Conservation (phyloP, 2,113 vertebrate genomes). For the Hippolais icterina region DNA sequence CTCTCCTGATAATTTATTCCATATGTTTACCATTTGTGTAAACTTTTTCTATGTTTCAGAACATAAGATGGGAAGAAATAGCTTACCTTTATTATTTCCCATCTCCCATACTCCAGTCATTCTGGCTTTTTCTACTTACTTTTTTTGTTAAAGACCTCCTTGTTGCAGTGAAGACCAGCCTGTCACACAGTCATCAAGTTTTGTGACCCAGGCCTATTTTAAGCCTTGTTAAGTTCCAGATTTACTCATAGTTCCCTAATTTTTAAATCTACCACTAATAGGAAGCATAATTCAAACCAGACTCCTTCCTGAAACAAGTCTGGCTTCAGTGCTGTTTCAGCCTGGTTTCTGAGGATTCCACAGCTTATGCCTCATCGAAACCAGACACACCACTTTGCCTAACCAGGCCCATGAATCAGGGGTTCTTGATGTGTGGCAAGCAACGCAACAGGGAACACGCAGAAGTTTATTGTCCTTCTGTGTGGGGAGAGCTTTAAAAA, state of each 20-base stretch:
- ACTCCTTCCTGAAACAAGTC: conserved; percentile 32
- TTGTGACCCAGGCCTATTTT: conserved; percentile 54
- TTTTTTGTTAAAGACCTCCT: conserved; percentile 11
- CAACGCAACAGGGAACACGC: background rate
- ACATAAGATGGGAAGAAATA: conserved; percentile 15
- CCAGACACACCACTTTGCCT: background rate
- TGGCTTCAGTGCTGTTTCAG: conserved; percentile 2
- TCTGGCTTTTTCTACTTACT: background rate
- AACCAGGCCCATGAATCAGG: background rate
- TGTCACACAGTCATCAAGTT: background rate
- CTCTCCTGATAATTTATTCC: conserved; percentile 58
- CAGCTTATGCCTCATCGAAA: conserved; percentile 44
- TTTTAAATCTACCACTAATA: conserved; percentile 61
- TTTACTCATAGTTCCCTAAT: conserved; percentile 63
- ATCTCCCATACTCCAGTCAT: background rate
- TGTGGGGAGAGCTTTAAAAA: background rate
- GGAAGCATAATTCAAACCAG: conserved; percentile 63
- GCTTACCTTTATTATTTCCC: conserved; percentile 16
- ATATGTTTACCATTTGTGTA: conserved; percentile 40
- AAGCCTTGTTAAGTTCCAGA: conserved; percentile 56
- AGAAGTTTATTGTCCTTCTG: background rate
- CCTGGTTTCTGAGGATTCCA: conserved; percentile 43
- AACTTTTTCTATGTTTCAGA: conserved; percentile 3
- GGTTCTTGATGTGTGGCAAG: background rate
- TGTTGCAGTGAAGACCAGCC: background rate